These are phyloP conservation scores for Mesocentrotus franciscanus DNA, from an alignment of 53 echinoderm and acorn worm genomes.

Conservation along the genomic window DNA sequence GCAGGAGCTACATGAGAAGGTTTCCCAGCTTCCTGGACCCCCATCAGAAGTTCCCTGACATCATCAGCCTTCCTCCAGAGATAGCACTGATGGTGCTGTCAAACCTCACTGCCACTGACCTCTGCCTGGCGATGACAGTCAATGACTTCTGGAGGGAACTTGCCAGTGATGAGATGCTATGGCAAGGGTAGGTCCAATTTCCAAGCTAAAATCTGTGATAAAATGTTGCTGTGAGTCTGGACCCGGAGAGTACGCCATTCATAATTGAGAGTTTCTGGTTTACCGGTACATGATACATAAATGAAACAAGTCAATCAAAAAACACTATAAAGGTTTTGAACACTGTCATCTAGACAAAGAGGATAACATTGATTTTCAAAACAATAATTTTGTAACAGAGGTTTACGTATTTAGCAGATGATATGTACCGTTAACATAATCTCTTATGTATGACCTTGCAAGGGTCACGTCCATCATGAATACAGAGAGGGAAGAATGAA, in stretches of 20 bases:
- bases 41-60: slow-evolving; percentile 85
- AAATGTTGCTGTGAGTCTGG: not conserved
- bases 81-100: slow-evolving; percentile 91
- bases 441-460: no score
- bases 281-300: no score
- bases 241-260: not conserved
- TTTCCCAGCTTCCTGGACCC: slow-evolving; percentile 78
- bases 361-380: no score
- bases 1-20: slow-evolving; percentile 48
- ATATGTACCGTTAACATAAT: no score
- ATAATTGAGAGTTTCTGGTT: no score
- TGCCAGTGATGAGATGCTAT: slow-evolving; percentile 93
- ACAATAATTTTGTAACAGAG: no score
- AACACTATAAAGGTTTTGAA: no score
- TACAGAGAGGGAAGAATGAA: no score
- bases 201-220: not conserved
- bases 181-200: slow-evolving; percentile 87
- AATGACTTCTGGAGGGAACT: slow-evolving; percentile 97
- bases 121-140: slow-evolving; percentile 97
- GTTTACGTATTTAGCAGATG: no score
- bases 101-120: slow-evolving; percentile 94
- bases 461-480: no score
- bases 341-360: no score
- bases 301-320: no score
- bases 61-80: slow-evolving; percentile 91